Evolutionary conservation across 1,140 invertebrate genomes (phyloP), one percentile per base, ranked within the genome.

Genomic region (Lepidurus packardi): DNA sequence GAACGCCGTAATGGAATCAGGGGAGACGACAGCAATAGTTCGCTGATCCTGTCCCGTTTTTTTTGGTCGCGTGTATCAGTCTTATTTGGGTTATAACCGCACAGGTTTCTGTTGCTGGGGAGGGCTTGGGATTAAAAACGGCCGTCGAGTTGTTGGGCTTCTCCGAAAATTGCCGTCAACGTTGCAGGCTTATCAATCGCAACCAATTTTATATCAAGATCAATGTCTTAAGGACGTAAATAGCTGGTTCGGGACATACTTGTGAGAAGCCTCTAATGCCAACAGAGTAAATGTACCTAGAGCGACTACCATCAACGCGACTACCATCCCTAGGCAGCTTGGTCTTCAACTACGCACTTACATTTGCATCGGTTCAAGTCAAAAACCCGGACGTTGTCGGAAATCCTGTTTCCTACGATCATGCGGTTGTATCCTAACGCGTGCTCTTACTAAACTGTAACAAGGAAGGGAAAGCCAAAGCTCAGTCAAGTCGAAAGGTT

Each of bases 161-260:
- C 53, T 65, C 9, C 53, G 53, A 65, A 65, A 65, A 65, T 65
- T 65, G 53, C 21, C 53, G n/a, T 65, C 13, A 21, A 65, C 53
- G 53, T 65, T 65, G 16, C 13, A 13, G 21, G 13, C 53, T 65
- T 65, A 65, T 65, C 53, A 65, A 1, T n/a, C 53, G 21, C 16
- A 47, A 21, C 53, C 53, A 65, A 65, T 65, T 65, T 65, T 65
- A 21, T 65, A 65, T 65, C 53, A 65, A 65, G 53, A 65, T 65
- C 8, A 0, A 8, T 65, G 53, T 9, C 53, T 65, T 65, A 21
- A n/a, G 13, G 8, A 65, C 53, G 1, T 65, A 65, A 65, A 65
- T 65, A 65, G 53, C 8, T 13, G 7, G 21, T 3, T 65, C 10
- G 16, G 21, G 21, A 65, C 13, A 65, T 65, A n/a, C 9, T 34